Conservation (phyloP, 2,797 vertebrate genomes). For the Sebastes matsubarae region DNA sequence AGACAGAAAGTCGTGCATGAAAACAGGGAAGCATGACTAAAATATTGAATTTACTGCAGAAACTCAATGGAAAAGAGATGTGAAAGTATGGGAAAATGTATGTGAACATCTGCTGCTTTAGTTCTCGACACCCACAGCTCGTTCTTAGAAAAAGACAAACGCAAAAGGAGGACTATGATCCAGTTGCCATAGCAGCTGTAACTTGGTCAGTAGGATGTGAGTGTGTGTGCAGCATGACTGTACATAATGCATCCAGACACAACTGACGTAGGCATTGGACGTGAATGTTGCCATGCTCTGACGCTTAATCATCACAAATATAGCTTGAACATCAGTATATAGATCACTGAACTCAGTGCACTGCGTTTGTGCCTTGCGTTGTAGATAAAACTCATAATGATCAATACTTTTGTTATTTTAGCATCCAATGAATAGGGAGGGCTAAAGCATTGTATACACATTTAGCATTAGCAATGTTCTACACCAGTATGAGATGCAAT, state of each 20-base stretch:
- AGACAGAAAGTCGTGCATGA: background rate
- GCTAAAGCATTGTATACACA: background rate
- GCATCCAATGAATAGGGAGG: background rate
- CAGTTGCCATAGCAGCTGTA: constrained; percentile 70
- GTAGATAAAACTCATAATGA: background rate
- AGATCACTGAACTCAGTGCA: background rate
- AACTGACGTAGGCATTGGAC: background rate
- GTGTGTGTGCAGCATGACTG: constrained; percentile 34
- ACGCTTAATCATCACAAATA: background rate
- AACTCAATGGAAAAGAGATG: background rate
- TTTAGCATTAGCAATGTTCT: background rate
- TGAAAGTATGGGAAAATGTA: background rate
- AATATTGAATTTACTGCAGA: background rate
- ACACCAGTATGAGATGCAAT: background rate
- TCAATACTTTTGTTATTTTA: background rate
- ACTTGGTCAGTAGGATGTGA: constrained; percentile 35
- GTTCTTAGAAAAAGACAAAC: background rate
- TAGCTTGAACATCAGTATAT: background rate
- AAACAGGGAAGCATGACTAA: background rate
- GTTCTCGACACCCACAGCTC: background rate
- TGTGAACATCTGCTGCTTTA: background rate
- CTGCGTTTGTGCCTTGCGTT: background rate
- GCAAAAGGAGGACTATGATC: constrained; percentile 9
- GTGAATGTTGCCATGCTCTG: constrained; percentile 3
- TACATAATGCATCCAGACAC: constrained; percentile 1